phyloP scores from a whole-genome alignment of 2,797 vertebrate species.

The Sternarchorhynchus goeldii region DNA sequence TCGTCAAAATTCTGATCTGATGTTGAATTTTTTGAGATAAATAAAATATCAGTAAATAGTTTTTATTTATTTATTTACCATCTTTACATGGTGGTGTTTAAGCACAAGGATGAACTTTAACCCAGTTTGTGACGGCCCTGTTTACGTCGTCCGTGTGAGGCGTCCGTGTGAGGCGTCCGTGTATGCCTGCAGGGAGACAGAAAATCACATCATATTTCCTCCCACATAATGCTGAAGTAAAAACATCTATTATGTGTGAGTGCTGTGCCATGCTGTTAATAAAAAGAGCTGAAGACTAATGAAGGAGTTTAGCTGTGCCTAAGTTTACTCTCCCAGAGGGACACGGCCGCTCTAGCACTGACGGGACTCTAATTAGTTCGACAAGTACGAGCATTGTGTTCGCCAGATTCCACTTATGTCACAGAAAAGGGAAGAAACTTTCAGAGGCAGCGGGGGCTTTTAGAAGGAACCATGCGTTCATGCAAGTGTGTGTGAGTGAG shows the following conservation, averaged over 20 bases:
- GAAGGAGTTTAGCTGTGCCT: slow-evolving; percentile 65
- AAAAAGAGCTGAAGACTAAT: slow-evolving; percentile 69
- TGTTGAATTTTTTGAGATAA: no score
- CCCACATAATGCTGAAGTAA: background rate
- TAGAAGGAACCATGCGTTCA: background rate
- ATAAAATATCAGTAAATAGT: no score
- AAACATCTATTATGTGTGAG: slow-evolving; percentile 44
- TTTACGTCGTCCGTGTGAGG: background rate
- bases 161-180: background rate
- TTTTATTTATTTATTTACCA: no score
- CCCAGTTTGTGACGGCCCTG: background rate
- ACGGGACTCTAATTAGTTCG: slow-evolving; percentile 47
- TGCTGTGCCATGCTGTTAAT: slow-evolving; percentile 58
- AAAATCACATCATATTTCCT: slow-evolving; percentile 2
- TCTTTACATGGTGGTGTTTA: no score
- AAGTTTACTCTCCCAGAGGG: slow-evolving; percentile 59
- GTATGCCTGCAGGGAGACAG: background rate
- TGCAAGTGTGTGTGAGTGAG: background rate
- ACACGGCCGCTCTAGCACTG: slow-evolving; percentile 22
- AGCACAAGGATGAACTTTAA: background rate
- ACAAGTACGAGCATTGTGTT: slow-evolving; percentile 45
- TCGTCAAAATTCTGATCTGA: no score
- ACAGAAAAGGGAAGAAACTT: slow-evolving; percentile 35
- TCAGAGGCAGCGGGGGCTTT: slow-evolving; percentile 31
- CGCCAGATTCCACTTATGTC: slow-evolving; percentile 22